Conservation (phyloP, 1,140 invertebrate species). For the Drosophila teissieri region DNA sequence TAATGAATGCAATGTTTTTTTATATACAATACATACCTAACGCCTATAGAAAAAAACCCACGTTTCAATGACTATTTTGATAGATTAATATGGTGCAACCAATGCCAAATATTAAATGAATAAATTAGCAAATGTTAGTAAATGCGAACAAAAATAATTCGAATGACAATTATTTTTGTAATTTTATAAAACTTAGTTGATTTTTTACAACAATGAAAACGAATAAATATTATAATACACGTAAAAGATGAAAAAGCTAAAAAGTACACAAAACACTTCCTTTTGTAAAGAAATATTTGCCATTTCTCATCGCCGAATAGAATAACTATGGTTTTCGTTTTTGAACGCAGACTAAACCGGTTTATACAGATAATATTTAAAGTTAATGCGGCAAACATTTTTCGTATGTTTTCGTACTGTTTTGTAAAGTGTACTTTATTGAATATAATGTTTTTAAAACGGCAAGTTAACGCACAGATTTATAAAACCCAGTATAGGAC, state of each 20-base stretch:
- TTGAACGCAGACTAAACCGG: slow-evolving; percentile 53
- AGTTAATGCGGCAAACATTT: slow-evolving; percentile 31
- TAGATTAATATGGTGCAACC: slow-evolving; percentile 72
- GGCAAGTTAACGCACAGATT: slow-evolving; percentile 32
- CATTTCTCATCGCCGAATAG: slow-evolving; percentile 4
- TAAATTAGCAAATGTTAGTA: slow-evolving; percentile 15
- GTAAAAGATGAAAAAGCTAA: slow-evolving; percentile 25
- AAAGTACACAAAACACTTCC: slow-evolving; percentile 22
- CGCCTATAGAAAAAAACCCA: slow-evolving; percentile 44
- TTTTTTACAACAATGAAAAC: slow-evolving; percentile 55
- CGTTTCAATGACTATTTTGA: slow-evolving; percentile 70
- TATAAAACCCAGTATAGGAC: slow-evolving; percentile 53
- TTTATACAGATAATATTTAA: slow-evolving; percentile 47
- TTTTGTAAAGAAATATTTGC: slow-evolving; percentile 25
- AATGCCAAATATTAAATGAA: slow-evolving; percentile 68
- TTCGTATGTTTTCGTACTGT: slow-evolving; percentile 31
- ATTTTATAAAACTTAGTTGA: slow-evolving; percentile 79
- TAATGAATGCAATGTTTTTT: slow-evolving; percentile 36
- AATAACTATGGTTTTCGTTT: slow-evolving; percentile 55
- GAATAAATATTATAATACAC: slow-evolving; percentile 21
- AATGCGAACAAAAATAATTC: slow-evolving; percentile 66
- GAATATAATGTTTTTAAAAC: slow-evolving; percentile 35
- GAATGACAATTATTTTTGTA: slow-evolving; percentile 80
- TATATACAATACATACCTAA: slow-evolving; percentile 28
- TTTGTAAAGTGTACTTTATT: slow-evolving; percentile 61